Conservation (phyloP, 2,888 invertebrate genomes). For the Eilema depressum region DNA sequence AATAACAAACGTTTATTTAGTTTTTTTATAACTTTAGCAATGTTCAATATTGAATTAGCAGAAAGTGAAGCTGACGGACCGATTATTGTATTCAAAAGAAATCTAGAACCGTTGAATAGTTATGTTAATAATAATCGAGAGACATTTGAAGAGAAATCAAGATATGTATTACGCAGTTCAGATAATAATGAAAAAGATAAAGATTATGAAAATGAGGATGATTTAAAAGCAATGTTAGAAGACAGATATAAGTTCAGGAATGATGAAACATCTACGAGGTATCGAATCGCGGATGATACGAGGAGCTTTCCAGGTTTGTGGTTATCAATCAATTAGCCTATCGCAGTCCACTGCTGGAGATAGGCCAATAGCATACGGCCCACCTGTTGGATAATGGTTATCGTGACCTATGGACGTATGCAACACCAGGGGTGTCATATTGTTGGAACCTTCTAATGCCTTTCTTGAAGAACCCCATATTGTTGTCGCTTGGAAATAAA, state of each 20-base stretch:
- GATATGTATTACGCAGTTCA: conserved; percentile 15
- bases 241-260: conserved; percentile 77
- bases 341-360: too few species aligned
- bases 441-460: too few species aligned
- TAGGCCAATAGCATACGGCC: too few species aligned
- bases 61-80: not conserved
- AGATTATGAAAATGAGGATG: conserved; percentile 48
- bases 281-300: conserved; percentile 62
- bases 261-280: conserved; percentile 73
- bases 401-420: too few species aligned
- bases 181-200: conserved; percentile 19
- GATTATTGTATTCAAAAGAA: conserved; percentile 13
- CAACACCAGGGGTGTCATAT: too few species aligned
- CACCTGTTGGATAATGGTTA: too few species aligned
- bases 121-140: not conserved
- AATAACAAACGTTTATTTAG: conserved; percentile 32
- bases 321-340: not conserved
- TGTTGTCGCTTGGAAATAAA: too few species aligned
- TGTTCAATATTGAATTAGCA: conserved; percentile 19
- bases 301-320: conserved; percentile 59
- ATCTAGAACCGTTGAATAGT: conserved; percentile 2
- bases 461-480: too few species aligned
- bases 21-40: conserved; percentile 35
- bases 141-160: conserved; percentile 8
- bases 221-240: conserved; percentile 70